Evolutionary conservation across 2,888 invertebrate species (phyloP).

Genomic region (Ormyrus thymus): DNA sequence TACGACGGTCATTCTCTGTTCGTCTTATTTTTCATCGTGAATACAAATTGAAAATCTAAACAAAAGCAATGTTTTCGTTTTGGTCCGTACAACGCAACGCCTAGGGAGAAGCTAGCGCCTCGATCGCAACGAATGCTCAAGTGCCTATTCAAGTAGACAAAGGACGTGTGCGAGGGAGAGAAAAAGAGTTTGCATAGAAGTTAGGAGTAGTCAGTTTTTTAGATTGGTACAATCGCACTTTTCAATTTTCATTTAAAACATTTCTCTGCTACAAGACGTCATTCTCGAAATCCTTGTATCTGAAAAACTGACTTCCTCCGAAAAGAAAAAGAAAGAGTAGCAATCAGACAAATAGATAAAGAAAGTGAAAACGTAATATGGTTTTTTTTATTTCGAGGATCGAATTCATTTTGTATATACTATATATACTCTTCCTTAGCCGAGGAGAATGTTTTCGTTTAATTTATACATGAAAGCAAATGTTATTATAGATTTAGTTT

Average conservation of each 20-base stretch:
- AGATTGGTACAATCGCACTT: too few relatives aligned
- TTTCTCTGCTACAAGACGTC: too few relatives aligned
- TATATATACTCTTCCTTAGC: slow-evolving; percentile 61
- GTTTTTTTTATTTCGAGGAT: slow-evolving; percentile 64
- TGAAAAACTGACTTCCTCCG: too few relatives aligned
- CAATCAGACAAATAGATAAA: too few relatives aligned
- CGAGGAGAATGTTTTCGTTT: slow-evolving; percentile 67
- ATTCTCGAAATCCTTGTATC: too few relatives aligned
- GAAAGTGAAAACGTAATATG: slow-evolving; percentile 66
- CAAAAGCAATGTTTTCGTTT: too few relatives aligned
- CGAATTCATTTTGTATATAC: slow-evolving; percentile 68
- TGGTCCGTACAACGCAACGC: too few relatives aligned
- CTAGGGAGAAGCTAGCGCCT: too few relatives aligned
- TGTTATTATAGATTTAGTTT: slow-evolving; percentile 70
- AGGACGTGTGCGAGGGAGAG: not conserved
- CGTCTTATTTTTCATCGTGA: too few relatives aligned
- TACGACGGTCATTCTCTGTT: not conserved
- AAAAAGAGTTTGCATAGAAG: not conserved
- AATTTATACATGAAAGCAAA: slow-evolving; percentile 70
- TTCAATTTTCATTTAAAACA: too few relatives aligned
- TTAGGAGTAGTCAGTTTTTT: too few relatives aligned
- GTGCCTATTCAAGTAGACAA: slow-evolving; percentile 21
- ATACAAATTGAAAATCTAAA: too few relatives aligned
- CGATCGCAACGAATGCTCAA: not conserved
- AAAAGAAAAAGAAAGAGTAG: slow-evolving; percentile 23